A percentile compares a stretch with the other conserved stretches of the same genome.
Conservation (phyloP, 2,888 invertebrate genomes). For the Incurvaria masculella region DNA sequence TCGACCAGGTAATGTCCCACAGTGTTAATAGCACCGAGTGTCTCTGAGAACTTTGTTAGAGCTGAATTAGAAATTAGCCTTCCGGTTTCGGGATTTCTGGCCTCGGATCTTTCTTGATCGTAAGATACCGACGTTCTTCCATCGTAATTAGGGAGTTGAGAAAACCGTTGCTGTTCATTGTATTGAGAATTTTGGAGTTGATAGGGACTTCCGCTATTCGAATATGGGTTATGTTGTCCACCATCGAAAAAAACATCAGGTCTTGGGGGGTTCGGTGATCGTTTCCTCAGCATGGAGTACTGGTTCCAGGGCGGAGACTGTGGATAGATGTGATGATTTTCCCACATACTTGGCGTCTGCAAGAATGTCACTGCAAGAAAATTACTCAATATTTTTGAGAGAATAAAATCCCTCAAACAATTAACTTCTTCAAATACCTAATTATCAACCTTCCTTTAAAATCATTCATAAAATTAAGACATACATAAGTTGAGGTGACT, state of each 20-base stretch:
- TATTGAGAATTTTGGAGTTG: constrained; percentile 16
- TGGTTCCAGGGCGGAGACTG: constrained; percentile 41
- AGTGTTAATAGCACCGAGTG: constrained; percentile 77
- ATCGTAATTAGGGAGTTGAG: constrained; percentile 25
- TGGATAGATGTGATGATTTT: constrained; percentile 28
- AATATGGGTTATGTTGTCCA: constrained; percentile 10
- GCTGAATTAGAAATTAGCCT: constrained; percentile 59
- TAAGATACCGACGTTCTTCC: constrained; percentile 23
- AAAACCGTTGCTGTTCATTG: constrained; percentile 15
- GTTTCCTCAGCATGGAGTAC: constrained; percentile 40
- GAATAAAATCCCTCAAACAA: not conserved
- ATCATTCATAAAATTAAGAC: constrained; percentile 2
- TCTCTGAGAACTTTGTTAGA: constrained; percentile 61
- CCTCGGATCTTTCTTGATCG: constrained; percentile 27
- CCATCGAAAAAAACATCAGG: not conserved
- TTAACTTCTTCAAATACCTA: no score
- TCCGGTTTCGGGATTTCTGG: constrained; percentile 37
- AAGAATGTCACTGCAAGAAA: constrained; percentile 32
- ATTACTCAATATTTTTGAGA: constrained; percentile 1
- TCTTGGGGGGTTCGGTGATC: constrained; percentile 30
- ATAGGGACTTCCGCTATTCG: not conserved
- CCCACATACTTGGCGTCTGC: constrained; percentile 30
- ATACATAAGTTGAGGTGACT: not conserved
- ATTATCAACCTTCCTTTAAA: no score
- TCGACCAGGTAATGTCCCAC: constrained; percentile 83